These are phyloP conservation scores for Todus mexicanus DNA, from an alignment of 2,797 vertebrate species.

Conservation along the genomic window DNA sequence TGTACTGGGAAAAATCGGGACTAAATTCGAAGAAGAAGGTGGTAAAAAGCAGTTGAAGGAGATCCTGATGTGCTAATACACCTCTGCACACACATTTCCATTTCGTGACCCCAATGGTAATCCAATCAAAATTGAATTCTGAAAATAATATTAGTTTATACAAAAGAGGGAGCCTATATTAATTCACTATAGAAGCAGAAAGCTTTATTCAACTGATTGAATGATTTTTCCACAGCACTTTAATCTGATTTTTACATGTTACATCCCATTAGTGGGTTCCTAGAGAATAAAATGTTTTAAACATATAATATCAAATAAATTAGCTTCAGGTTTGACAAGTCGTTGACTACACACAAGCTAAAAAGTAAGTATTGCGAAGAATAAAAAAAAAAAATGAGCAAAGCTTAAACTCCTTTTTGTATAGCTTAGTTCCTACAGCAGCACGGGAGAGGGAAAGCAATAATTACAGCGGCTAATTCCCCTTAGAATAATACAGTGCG, in stretches of 20 bases:
- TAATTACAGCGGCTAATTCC: conserved; percentile 18
- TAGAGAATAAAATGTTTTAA: background rate
- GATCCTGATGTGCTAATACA: background rate
- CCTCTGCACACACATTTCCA: accelerated
- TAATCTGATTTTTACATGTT: conserved; percentile 19
- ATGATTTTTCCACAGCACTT: background rate
- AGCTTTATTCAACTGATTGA: background rate
- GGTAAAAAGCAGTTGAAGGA: background rate
- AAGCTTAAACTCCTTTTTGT: background rate
- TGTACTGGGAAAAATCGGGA: background rate
- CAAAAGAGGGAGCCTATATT: background rate
- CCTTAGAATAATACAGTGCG: background rate
- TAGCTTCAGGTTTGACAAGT: background rate
- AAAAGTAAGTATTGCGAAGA: conserved; percentile 3
- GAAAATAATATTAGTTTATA: background rate
- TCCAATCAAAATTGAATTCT: background rate
- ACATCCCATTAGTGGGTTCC: background rate
- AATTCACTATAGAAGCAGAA: background rate
- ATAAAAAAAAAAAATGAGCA: background rate
- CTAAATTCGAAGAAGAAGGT: background rate
- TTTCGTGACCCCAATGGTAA: background rate
- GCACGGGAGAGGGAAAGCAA: background rate
- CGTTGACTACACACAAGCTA: background rate
- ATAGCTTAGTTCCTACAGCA: background rate
- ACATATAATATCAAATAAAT: background rate